phyloP scores from a whole-genome alignment of 2,888 invertebrate genomes.

The Dynastes grantii region DNA sequence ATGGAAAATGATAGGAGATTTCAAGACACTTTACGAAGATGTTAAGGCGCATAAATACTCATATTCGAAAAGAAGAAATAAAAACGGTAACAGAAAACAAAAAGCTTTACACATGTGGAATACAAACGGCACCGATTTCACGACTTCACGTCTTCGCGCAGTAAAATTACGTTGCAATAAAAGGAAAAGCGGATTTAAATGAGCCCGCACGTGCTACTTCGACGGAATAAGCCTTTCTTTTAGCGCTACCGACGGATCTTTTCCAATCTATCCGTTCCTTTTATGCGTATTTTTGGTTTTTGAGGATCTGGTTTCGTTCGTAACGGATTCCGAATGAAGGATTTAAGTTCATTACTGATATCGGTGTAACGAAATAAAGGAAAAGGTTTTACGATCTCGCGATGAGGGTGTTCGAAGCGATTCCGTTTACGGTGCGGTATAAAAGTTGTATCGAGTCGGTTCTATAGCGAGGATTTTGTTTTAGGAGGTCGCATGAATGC shows the following conservation, averaged over 20 bases:
- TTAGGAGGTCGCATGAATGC: too few relatives aligned
- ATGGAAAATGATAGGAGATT: too few relatives aligned
- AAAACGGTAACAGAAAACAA: background rate
- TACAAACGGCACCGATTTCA: constrained; percentile 15
- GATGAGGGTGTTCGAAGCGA: background rate
- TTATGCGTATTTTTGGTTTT: constrained; percentile 6
- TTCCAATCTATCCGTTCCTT: background rate
- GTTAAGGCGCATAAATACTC: too few relatives aligned
- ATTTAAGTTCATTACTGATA: constrained; percentile 24
- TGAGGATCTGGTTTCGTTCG: background rate
- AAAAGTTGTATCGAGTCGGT: background rate
- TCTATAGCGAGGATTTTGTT: too few relatives aligned
- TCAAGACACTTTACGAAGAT: too few relatives aligned
- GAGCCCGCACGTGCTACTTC: background rate
- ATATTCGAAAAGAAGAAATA: background rate
- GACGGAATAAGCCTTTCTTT: too few relatives aligned
- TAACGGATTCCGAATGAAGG: constrained; percentile 15
- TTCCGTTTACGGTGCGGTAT: constrained; percentile 1
- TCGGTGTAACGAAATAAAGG: constrained; percentile 18
- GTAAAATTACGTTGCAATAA: constrained; percentile 27
- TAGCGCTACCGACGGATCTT: background rate
- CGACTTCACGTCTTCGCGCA: background rate
- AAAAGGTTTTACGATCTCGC: constrained; percentile 10
- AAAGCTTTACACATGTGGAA: background rate
- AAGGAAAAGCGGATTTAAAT: constrained; percentile 14